A percentile compares a stretch with the other conserved stretches of the same genome.
These are phyloP conservation scores for human DNA, from an alignment of 2,113 vertebrate species.

Conservation along the genomic window GRCh38 chr9:41859001-41859500, in stretches of 20 bases:
- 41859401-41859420: neutral
- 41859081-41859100: neutral
- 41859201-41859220: neutral
- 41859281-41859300: neutral
- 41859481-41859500: neutral
- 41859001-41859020: neutral
- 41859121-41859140: neutral
- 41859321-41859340: neutral
- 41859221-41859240: neutral
- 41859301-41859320: neutral
- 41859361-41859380: neutral
- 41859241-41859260: neutral
- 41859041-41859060: neutral
- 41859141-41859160: neutral
- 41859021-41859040: neutral
- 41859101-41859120: neutral
- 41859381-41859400: neutral
- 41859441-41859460: neutral
- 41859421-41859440: neutral
- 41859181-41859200: neutral
- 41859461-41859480: neutral
- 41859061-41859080: neutral
- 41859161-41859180: neutral
- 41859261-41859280: neutral
- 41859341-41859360: neutral